phyloP scores from a whole-genome alignment of 1,140 invertebrate species.

The Drosophila erecta region DNA sequence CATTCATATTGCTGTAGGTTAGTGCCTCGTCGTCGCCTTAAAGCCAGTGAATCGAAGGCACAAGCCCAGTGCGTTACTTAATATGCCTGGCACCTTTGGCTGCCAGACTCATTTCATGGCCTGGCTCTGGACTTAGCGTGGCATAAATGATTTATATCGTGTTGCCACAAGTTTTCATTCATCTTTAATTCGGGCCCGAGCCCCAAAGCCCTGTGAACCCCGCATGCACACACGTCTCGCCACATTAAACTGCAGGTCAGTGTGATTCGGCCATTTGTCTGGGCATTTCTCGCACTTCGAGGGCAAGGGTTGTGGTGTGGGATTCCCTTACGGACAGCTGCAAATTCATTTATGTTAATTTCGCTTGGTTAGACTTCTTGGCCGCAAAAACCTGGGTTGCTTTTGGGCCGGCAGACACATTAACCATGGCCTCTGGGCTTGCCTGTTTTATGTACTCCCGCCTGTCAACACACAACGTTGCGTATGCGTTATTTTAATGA shows the following conservation, averaged over 20 bases:
- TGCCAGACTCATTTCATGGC: constrained; percentile 32
- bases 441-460: constrained; percentile 50
- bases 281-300: constrained; percentile 14
- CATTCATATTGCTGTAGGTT: constrained; percentile 71
- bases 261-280: constrained; percentile 79
- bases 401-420: constrained; percentile 49
- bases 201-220: neutral
- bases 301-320: constrained; percentile 20
- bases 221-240: constrained; percentile 29
- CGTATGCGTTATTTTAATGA: constrained; percentile 80
- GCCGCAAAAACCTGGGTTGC: constrained; percentile 68
- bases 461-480: constrained; percentile 67
- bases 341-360: constrained; percentile 83
- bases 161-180: constrained; percentile 64
- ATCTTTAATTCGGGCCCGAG: constrained; percentile 62
- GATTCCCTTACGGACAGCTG: constrained; percentile 67
- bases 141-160: constrained; percentile 78
- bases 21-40: constrained; percentile 59
- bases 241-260: constrained; percentile 72
- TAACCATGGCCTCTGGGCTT: constrained; percentile 47
- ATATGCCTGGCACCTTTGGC: constrained; percentile 73
- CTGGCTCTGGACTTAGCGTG: constrained; percentile 58
- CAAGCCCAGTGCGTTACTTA: constrained; percentile 60
- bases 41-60: constrained; percentile 26
- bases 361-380: constrained; percentile 69